phyloP scores from a whole-genome alignment of 2,797 vertebrate species.

The Cossypha heuglini region DNA sequence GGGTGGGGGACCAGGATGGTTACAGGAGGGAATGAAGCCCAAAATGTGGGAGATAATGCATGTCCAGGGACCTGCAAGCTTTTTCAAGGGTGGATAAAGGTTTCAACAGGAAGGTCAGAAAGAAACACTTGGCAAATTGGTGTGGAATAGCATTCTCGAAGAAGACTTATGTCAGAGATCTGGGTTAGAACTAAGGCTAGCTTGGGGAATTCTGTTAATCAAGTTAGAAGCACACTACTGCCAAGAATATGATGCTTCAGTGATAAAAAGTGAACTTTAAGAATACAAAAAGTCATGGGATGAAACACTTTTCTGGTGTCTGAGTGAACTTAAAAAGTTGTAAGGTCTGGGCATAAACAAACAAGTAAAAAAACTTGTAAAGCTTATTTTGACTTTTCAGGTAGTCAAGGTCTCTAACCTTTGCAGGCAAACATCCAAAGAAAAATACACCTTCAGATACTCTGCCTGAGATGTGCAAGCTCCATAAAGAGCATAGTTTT shows the following conservation, averaged over 20 bases:
- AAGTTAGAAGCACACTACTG: not conserved
- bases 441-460: not conserved
- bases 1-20: not conserved
- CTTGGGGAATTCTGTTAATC: not conserved
- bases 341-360: not conserved
- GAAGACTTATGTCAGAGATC: not conserved
- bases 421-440: not conserved
- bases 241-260: not conserved
- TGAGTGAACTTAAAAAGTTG: not conserved
- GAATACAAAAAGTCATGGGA: not conserved
- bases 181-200: not conserved
- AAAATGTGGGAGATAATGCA: not conserved
- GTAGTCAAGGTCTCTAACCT: not conserved
- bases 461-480: not conserved
- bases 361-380: not conserved
- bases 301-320: not conserved
- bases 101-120: constrained; percentile 45
- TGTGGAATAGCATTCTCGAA: not conserved
- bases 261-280: not conserved
- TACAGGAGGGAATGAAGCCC: not conserved
- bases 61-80: not conserved
- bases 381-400: not conserved
- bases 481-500: not conserved
- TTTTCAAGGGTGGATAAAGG: not conserved
- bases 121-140: not conserved